These are phyloP conservation scores for Linurgus olivaceus DNA, from an alignment of 2,797 vertebrate genomes.

Conservation along the genomic window DNA sequence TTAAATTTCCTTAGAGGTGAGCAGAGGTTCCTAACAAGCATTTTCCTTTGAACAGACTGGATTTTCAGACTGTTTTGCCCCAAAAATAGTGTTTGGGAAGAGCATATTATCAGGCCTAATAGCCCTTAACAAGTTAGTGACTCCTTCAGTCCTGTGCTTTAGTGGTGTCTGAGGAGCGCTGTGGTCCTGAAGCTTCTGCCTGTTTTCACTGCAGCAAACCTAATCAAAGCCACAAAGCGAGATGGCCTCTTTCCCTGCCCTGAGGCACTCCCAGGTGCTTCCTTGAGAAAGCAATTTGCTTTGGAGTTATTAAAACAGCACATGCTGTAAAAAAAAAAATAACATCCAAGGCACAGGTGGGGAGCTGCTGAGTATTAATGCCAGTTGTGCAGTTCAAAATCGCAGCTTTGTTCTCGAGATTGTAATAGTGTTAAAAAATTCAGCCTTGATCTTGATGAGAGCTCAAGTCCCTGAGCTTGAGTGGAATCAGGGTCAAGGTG, in stretches of 20 bases:
- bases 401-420: background rate
- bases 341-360: background rate
- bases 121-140: background rate
- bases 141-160: background rate
- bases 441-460: constrained; percentile 3
- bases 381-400: background rate
- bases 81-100: background rate
- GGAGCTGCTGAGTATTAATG: background rate
- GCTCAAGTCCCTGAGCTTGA: background rate
- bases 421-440: background rate
- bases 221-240: background rate
- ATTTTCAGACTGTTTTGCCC: background rate
- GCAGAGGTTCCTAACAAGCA: background rate
- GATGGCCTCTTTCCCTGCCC: background rate
- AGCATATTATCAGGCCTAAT: background rate
- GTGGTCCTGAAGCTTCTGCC: background rate
- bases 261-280: background rate
- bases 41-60: background rate
- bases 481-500: background rate
- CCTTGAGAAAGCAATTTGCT: constrained; percentile 24
- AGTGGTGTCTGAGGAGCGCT: background rate
- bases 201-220: background rate
- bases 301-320: background rate
- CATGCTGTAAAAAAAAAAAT: background rate
- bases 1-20: background rate